Conservation (phyloP, 2,797 vertebrate species). For the Sebastes melanostomus region DNA sequence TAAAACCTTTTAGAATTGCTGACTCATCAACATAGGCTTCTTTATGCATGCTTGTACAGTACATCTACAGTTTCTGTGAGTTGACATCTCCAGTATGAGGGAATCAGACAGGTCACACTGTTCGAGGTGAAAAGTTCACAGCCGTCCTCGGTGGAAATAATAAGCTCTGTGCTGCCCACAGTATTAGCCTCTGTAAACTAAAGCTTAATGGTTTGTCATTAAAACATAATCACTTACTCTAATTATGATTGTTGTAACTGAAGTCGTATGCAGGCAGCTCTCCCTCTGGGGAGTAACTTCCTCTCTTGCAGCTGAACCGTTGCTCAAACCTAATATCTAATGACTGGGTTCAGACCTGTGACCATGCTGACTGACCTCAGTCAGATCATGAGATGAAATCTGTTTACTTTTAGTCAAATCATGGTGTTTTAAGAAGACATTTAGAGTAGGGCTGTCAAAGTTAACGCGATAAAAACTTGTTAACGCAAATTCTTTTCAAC, state of each 20-base stretch:
- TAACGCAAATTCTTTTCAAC: background rate
- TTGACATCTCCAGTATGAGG: background rate
- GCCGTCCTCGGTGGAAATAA: slow-evolving; percentile 17
- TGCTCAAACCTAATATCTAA: background rate
- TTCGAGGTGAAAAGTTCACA: slow-evolving; percentile 35
- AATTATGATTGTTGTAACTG: slow-evolving; percentile 42
- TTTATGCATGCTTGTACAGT: background rate
- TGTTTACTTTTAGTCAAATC: background rate
- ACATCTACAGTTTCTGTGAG: background rate
- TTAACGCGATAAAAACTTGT: too few species aligned
- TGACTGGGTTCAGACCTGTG: background rate
- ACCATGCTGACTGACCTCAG: background rate
- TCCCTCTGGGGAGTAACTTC: background rate
- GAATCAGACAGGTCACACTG: background rate
- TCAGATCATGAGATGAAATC: background rate
- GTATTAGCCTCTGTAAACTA: slow-evolving; percentile 31
- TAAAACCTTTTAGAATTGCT: background rate
- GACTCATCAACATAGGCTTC: background rate
- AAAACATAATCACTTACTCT: slow-evolving; percentile 39
- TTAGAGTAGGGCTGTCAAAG: too few species aligned
- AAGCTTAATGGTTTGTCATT: slow-evolving; percentile 44
- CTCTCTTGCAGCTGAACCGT: background rate
- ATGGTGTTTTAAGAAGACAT: background rate
- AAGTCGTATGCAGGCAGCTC: slow-evolving; percentile 22
- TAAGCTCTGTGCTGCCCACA: background rate